Evolutionary conservation across 1,140 invertebrate species (phyloP).

Genomic region (Lasioglossum albipes): DNA sequence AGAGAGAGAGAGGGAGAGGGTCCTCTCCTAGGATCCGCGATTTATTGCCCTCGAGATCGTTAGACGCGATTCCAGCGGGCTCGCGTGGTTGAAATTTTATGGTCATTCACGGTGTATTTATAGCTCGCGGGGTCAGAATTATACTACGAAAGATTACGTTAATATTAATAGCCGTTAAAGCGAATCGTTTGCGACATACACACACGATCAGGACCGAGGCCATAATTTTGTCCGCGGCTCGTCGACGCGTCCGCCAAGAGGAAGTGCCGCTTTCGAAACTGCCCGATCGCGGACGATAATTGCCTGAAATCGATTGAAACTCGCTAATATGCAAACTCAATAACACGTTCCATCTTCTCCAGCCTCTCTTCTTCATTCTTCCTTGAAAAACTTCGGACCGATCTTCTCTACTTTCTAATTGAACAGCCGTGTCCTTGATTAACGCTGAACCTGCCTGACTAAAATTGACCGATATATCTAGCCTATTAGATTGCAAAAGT

Average conservation of each 20-base stretch:
- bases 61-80: conserved; percentile 24
- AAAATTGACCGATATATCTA: no score
- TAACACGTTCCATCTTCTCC: no score
- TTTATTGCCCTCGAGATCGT: conserved; percentile 35
- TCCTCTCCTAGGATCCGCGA: conserved; percentile 14
- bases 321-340: not conserved
- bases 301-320: not conserved
- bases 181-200: conserved; percentile 22
- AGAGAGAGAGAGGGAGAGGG: no score
- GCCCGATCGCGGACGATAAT: not conserved
- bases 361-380: no score
- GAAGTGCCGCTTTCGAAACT: conserved; percentile 10
- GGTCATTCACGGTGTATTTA: conserved; percentile 44
- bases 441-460: no score
- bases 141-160: conserved; percentile 45
- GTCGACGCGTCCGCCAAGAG: not conserved
- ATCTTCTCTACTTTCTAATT: no score
- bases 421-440: no score
- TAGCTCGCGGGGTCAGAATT: conserved; percentile 36
- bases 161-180: conserved; percentile 36
- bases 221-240: not conserved
- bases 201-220: not conserved
- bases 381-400: no score
- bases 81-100: conserved; percentile 45
- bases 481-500: no score